Evolutionary conservation across 2,113 vertebrate genomes (phyloP), one percentile per base, ranked within the genome.

Genomic region (Pachypanchax playfairii): DNA sequence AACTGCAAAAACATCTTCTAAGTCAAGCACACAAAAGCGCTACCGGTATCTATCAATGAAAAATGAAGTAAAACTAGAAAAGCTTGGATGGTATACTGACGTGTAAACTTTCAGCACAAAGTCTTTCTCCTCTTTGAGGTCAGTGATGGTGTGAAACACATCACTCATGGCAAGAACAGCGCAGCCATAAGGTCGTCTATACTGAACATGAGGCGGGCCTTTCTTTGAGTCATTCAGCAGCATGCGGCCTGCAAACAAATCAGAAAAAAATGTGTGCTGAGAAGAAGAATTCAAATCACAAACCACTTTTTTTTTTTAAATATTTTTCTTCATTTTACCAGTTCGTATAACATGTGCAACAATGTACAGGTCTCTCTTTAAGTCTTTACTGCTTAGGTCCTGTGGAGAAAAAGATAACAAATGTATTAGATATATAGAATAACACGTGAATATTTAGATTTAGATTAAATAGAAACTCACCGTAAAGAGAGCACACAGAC

Each of bases 101-200:
- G 93, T 98, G 88, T 97, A 98, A 90, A 98, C 95, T 88, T 98
- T 98, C 66, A 98, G 94, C 68, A 98, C 95, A 88, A 98, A 98
- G 87, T 98, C 96, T 79, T 98, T 98, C 81, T 98, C 96, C 65
- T 98, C 96, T 75, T 95, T 95, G 73, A 96, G 91, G 83, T 98
- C 96, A 0, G 95, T 93, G 78, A 96, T 93, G 13, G 95, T 94
- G 80, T 96, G 95, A 39, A 98, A 93, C 58, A 94, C 94, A 44
- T 98, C 96, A 74, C 94, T 90, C 84, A 98, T 90, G 77, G 95
- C 95, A 8, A 98, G 85, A 12, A 97, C 95, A 0, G 95, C 95
- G 5, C 96, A 98, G 71, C 96, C 96, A 6, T 98, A 98, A 1
- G 96, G 96, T 29, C 96, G 89, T 1, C 96, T 91, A 18, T 98